A percentile compares a stretch with the other conserved stretches of the same genome.
Conservation (phyloP, 2,888 invertebrate genomes). For the Chymomyza caudatula region DNA sequence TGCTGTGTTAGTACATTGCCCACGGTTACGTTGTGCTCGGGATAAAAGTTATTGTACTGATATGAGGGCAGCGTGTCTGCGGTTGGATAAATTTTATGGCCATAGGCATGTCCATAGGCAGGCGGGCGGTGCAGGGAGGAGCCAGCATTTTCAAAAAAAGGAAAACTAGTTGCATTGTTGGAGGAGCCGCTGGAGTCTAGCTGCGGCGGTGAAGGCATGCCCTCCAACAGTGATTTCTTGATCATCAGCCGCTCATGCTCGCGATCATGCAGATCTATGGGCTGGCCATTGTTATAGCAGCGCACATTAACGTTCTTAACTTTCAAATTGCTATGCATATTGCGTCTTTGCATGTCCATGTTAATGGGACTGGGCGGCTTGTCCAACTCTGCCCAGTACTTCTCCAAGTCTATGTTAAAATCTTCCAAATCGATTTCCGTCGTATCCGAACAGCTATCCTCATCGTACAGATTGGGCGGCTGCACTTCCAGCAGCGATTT, state of each 20-base stretch:
- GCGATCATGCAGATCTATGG: constrained; percentile 75
- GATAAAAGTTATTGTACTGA: constrained; percentile 78
- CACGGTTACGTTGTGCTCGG: constrained; percentile 64
- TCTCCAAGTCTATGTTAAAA: constrained; percentile 78
- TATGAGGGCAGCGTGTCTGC: constrained; percentile 75
- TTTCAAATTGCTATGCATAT: constrained; percentile 77
- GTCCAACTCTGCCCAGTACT: constrained; percentile 78
- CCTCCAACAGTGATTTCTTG: constrained; percentile 76
- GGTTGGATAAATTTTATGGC: constrained; percentile 76
- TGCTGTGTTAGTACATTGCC: constrained; percentile 71
- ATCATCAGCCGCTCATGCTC: constrained; percentile 77
- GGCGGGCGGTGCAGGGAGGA: constrained; percentile 61
- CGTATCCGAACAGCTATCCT: constrained; percentile 77
- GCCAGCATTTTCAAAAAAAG: constrained; percentile 76
- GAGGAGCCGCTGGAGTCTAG: constrained; percentile 54
- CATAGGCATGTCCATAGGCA: constrained; percentile 50
- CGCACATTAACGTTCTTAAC: constrained; percentile 77
- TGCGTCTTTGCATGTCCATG: constrained; percentile 76
- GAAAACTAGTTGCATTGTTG: constrained; percentile 55
- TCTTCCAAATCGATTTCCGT: constrained; percentile 78
- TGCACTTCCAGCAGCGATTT: constrained; percentile 77
- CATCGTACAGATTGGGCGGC: constrained; percentile 76
- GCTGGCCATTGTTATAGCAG: constrained; percentile 77
- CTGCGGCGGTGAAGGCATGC: constrained; percentile 77
- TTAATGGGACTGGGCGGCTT: constrained; percentile 77